These are phyloP conservation scores for Hemiscyllium ocellatum DNA, from an alignment of 2,113 vertebrate species.

Conservation along the genomic window DNA sequence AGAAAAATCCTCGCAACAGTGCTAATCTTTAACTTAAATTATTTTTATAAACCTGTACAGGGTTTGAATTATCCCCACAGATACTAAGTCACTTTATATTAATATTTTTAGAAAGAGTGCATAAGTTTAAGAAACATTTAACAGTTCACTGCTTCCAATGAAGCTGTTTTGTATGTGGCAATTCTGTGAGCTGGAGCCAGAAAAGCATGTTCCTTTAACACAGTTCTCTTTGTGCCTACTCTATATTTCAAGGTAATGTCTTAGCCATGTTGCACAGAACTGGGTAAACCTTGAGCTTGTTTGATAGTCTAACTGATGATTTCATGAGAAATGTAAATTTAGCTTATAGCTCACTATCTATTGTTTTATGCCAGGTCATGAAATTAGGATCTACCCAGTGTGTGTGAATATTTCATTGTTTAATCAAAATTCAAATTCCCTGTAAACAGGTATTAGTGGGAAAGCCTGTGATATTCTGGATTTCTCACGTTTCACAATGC, in stretches of 20 bases:
- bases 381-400: not conserved
- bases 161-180: not conserved
- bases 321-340: not conserved
- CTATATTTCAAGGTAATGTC: not conserved
- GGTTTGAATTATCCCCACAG: not conserved
- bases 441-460: not conserved
- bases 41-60: too few species aligned
- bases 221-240: not conserved
- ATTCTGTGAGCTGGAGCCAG: not conserved
- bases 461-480: not conserved
- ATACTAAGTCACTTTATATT: not conserved
- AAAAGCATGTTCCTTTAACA: not conserved
- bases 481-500: not conserved
- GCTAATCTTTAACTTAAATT: not conserved
- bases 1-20: not conserved
- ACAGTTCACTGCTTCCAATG: not conserved
- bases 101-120: not conserved
- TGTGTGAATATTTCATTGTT: not conserved
- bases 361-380: not conserved
- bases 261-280: not conserved
- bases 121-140: not conserved
- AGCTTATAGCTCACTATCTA: not conserved
- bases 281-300: not conserved
- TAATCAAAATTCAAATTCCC: not conserved
- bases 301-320: not conserved